These are phyloP conservation scores for Aurelia sp. DNA, from an alignment of 30 jellyfish, hydroid and myxozoan genomes.

Conservation along the genomic window DNA sequence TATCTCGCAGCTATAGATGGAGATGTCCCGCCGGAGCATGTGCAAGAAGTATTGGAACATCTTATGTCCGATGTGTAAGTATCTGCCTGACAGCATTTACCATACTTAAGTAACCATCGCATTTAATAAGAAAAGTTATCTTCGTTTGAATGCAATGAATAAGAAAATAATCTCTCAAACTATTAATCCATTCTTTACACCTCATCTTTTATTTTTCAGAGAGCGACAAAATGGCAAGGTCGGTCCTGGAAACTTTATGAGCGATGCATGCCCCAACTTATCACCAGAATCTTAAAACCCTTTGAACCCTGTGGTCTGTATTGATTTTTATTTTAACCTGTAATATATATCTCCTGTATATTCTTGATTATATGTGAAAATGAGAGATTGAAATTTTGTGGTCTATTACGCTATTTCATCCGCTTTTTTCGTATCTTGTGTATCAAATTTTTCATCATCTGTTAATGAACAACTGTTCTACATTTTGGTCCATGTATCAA, in stretches of 20 bases:
- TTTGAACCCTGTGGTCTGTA: background rate
- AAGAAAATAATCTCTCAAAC: no score
- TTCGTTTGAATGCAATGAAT: no score
- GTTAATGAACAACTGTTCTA: no score
- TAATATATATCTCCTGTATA: background rate
- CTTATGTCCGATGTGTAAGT: conserved; percentile 82
- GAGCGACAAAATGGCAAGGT: conserved; percentile 85
- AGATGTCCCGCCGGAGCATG: conserved; percentile 82
- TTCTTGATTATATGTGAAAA: background rate
- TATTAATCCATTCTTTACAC: no score
- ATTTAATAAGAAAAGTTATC: no score
- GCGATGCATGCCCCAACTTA: conserved; percentile 81
- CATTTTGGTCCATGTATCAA: no score
- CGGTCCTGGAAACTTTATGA: conserved; percentile 90
- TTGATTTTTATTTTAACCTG: background rate
- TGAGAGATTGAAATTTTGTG: no score
- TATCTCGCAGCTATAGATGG: conserved; percentile 95
- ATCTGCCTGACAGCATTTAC: background rate
- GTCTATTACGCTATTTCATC: no score
- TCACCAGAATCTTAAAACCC: conserved; percentile 23
- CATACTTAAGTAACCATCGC: no score
- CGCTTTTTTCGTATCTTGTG: no score
- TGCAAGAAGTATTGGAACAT: conserved; percentile 78
- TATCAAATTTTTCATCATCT: no score
- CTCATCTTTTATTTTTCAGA: conserved; percentile 10